phyloP scores from a whole-genome alignment of 1,140 invertebrate genomes.

The Apis florea region DNA sequence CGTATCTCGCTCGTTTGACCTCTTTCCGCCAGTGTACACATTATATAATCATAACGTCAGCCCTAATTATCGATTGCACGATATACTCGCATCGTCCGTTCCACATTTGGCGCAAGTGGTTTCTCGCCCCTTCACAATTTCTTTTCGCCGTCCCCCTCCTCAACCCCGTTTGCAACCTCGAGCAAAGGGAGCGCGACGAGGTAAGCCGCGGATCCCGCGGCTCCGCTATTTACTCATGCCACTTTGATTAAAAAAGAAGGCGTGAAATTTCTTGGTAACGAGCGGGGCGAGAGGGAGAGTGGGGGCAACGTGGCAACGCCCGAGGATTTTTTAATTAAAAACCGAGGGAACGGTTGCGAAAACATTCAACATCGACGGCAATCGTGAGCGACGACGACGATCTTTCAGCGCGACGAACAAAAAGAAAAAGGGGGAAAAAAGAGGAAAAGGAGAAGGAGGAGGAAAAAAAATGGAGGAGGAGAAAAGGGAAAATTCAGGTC shows the following conservation, averaged over 20 bases:
- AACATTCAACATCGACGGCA: conserved; percentile 35
- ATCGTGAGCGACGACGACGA: conserved; percentile 33
- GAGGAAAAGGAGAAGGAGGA: not conserved
- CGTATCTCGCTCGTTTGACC: not conserved
- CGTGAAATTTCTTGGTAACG: conserved; percentile 32
- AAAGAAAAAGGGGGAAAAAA: not conserved
- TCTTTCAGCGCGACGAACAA: conserved; percentile 6
- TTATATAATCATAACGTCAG: conserved; percentile 2
- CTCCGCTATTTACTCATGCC: conserved; percentile 8
- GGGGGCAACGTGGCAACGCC: not conserved
- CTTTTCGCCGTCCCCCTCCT: too few species aligned
- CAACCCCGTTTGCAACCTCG: too few species aligned
- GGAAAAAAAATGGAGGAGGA: too few species aligned
- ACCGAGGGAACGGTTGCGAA: conserved; percentile 23
- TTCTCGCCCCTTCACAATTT: not conserved
- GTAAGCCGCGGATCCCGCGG: not conserved
- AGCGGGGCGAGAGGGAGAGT: not conserved
- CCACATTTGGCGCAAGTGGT: conserved; percentile 18
- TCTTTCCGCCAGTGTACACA: not conserved
- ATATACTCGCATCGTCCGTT: not conserved
- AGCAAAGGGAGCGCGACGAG: not conserved
- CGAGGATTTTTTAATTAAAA: conserved; percentile 42
- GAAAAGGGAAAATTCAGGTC: not conserved
- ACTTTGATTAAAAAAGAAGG: conserved; percentile 40
- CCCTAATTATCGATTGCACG: conserved; percentile 31